Evolutionary conservation across 1,140 invertebrate genomes (phyloP).

Genomic region (Heliconius himera): DNA sequence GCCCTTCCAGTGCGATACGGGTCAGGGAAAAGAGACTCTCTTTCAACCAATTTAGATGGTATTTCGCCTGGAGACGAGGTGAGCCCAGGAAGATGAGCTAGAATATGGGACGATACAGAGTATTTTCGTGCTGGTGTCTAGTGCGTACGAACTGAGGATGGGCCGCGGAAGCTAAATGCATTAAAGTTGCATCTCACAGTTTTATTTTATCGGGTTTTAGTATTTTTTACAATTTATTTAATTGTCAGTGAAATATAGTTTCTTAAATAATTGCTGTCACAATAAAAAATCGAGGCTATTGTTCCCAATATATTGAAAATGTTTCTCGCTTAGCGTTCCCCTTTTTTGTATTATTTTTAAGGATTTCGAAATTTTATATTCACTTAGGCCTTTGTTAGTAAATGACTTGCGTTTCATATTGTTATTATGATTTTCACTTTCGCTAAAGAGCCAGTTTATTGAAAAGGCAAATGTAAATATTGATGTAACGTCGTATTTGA

Average conservation of each 20-base stretch:
- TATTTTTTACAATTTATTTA: constrained; percentile 15
- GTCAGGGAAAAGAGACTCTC: constrained; percentile 71
- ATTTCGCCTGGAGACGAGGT: constrained; percentile 52
- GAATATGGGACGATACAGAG: constrained; percentile 75
- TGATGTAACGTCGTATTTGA: constrained; percentile 52
- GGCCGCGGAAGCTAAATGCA: constrained; percentile 68
- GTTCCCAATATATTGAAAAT: constrained; percentile 74
- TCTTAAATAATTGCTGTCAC: constrained; percentile 40
- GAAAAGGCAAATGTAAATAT: constrained; percentile 60
- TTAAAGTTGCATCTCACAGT: constrained; percentile 20
- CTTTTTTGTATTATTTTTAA: constrained; percentile 62
- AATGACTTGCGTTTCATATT: constrained; percentile 53
- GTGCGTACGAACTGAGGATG: constrained; percentile 49
- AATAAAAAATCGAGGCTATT: constrained; percentile 61
- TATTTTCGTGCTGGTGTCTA: constrained; percentile 73
- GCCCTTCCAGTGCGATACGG: constrained; percentile 69
- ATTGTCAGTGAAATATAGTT: constrained; percentile 40
- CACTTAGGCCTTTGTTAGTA: constrained; percentile 47
- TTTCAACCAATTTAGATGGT: constrained; percentile 50
- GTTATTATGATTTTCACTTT: constrained; percentile 34
- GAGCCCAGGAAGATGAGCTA: constrained; percentile 63
- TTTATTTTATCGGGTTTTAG: neutral
- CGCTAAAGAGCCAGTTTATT: constrained; percentile 42
- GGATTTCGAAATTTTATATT: constrained; percentile 58
- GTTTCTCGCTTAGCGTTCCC: constrained; percentile 47